Base-by-base conservation (phyloP, 2,113 vertebrate species). In the Rhinoptilus africanus region DNA sequence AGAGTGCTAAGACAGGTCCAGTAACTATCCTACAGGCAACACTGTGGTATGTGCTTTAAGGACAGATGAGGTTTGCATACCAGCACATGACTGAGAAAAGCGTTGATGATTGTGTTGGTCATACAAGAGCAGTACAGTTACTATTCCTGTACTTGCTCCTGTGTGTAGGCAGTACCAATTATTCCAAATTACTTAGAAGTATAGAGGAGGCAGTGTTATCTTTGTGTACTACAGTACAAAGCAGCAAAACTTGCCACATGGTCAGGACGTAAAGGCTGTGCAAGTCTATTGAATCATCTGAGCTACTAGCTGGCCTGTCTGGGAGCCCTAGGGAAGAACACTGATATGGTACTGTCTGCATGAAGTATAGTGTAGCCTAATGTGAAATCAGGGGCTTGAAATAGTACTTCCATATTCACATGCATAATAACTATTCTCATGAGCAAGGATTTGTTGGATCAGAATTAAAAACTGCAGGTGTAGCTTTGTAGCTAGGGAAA, bases 291-390 rank as follows among this genome's bases (percentile, higher is more conserved):
- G 37, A 35, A 28, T 47, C 39, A 47, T 47, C 14, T n/a, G 43
- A 75, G 43, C 17, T 84, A 7, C 10, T 32, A 3, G 14, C 27
- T 48, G 27, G 27, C 22, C 30, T 56, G 37, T 15, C 39, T 57
- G 43, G 41, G n/a, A 93, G 69, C 34, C 50, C 30, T 21, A 9
- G 45, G 26, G 43, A 62, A 8, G 24, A 35, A 16, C 13, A 8
- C 15, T 43, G n/a, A 10, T 54, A 22, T 0, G 1, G 15, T 51
- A 19, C 19, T 26, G 16, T 34, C 16, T 10, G 22, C 32, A 17
- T 41, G 32, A 79, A 27, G 43, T 53, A 47, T 26, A 41, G 9
- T 34, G n/a, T 35, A 11, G 24, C 39, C 67, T 90, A 32, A 48
- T n/a, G 32, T 57, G 74, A 69, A 60, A 48, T 71, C 67, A 79